Evolutionary conservation across 2,888 invertebrate species (phyloP).

Genomic region (Ecdyonurus torrentis): DNA sequence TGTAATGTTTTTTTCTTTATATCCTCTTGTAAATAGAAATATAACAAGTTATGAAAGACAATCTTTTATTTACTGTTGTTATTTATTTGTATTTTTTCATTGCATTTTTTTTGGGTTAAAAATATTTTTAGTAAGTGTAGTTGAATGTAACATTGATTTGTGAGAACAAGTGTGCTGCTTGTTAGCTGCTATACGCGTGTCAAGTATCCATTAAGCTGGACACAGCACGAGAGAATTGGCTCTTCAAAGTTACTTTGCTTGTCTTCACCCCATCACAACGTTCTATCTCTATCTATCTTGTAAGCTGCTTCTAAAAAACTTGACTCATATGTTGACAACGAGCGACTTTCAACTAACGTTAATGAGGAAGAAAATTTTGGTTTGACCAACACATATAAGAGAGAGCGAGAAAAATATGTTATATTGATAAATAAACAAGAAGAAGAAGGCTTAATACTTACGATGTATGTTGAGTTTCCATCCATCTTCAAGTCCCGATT

Average conservation of each 20-base stretch:
- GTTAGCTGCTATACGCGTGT: not conserved
- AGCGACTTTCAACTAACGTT: not conserved
- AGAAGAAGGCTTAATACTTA: slow-evolving; percentile 35
- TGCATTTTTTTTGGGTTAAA: not conserved
- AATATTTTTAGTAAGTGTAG: not conserved
- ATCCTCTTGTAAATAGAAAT: too few relatives aligned
- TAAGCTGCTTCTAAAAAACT: too few relatives aligned
- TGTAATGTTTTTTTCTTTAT: too few relatives aligned
- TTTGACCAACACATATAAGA: too few relatives aligned
- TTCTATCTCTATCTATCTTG: too few relatives aligned
- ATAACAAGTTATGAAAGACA: too few relatives aligned
- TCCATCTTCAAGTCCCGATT: slow-evolving; percentile 57
- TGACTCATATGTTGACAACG: not conserved
- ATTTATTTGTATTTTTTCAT: too few relatives aligned
- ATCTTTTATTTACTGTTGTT: too few relatives aligned
- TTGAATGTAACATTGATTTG: not conserved
- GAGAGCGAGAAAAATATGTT: not conserved
- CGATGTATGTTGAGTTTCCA: slow-evolving; percentile 73
- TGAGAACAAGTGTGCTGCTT: not conserved
- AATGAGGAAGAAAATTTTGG: not conserved
- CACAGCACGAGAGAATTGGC: not conserved
- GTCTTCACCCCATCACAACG: too few relatives aligned
- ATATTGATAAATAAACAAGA: not conserved
- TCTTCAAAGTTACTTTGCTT: too few relatives aligned
- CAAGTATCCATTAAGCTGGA: not conserved